Conservation (phyloP, 2,113 vertebrate genomes). For the Aspiorhynchus laticeps region DNA sequence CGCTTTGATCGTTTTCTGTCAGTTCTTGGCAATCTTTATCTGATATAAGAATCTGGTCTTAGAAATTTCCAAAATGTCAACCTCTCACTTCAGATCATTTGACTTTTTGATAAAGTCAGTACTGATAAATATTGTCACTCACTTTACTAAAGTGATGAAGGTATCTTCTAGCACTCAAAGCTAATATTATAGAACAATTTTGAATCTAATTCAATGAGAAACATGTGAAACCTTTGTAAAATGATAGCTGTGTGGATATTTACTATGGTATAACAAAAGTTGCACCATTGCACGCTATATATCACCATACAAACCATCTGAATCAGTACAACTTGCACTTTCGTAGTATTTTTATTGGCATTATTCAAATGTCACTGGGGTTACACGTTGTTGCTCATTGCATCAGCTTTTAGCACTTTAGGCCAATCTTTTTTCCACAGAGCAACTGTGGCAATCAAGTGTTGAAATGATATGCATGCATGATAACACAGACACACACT, state of each 20-base stretch:
- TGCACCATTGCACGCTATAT: background rate
- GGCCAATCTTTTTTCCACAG: background rate
- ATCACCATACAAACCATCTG: background rate
- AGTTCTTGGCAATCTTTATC: background rate
- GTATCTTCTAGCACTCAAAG: background rate
- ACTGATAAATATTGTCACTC: background rate
- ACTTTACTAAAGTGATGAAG: background rate
- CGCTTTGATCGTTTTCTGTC: background rate
- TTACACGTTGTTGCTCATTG: background rate
- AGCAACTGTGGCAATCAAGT: background rate
- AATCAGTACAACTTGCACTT: no score
- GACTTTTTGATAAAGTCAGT: background rate
- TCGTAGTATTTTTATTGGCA: no score
- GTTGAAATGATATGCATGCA: background rate
- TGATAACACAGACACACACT: background rate
- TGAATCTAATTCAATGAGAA: background rate
- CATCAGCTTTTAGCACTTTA: background rate
- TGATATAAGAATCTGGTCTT: background rate
- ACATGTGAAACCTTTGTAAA: background rate
- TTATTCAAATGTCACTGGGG: background rate
- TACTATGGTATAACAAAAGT: background rate
- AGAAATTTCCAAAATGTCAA: background rate
- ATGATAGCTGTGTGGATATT: background rate
- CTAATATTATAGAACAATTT: background rate
- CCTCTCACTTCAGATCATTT: background rate